Conservation (phyloP, 2,888 invertebrate species). For the Lissocephala sabroskyi region DNA sequence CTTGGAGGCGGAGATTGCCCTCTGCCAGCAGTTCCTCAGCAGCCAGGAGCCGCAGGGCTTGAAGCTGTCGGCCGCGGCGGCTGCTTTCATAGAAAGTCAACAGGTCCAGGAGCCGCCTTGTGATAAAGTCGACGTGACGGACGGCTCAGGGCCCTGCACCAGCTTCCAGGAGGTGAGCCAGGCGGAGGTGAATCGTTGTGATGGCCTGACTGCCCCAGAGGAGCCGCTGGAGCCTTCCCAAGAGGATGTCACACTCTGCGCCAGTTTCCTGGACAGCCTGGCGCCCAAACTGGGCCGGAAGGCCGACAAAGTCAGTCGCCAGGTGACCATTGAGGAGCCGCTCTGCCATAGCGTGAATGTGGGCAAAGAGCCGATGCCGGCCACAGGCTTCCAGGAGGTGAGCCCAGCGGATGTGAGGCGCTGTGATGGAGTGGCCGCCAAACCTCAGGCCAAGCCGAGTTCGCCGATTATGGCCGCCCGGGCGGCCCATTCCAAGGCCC, state of each 20-base stretch:
- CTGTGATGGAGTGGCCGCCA: slow-evolving; percentile 20
- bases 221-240: slow-evolving; percentile 20
- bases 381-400: slow-evolving; percentile 50
- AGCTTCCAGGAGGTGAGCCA: slow-evolving; percentile 47
- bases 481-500: slow-evolving; percentile 62
- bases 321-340: slow-evolving; percentile 40
- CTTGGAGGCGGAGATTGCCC: slow-evolving; percentile 31
- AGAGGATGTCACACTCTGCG: slow-evolving; percentile 50
- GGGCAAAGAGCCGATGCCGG: slow-evolving; percentile 32
- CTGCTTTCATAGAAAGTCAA: slow-evolving; percentile 27
- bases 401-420: slow-evolving; percentile 39
- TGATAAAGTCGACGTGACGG: slow-evolving; percentile 57
- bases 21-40: slow-evolving; percentile 45
- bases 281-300: slow-evolving; percentile 14
- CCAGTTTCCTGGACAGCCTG: slow-evolving; percentile 42
- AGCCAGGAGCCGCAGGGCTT: slow-evolving; percentile 34
- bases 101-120: slow-evolving; percentile 57
- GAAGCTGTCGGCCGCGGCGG: slow-evolving; percentile 22
- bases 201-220: slow-evolving; percentile 23
- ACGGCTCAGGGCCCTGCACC: slow-evolving; percentile 45
- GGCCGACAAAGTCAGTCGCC: background rate
- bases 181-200: slow-evolving; percentile 48
- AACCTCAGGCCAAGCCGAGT: slow-evolving; percentile 28
- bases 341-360: slow-evolving; percentile 49
- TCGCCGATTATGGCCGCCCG: slow-evolving; percentile 51